Evolutionary conservation across 2,113 vertebrate genomes (phyloP).

Genomic region (Hepsetus odoe): DNA sequence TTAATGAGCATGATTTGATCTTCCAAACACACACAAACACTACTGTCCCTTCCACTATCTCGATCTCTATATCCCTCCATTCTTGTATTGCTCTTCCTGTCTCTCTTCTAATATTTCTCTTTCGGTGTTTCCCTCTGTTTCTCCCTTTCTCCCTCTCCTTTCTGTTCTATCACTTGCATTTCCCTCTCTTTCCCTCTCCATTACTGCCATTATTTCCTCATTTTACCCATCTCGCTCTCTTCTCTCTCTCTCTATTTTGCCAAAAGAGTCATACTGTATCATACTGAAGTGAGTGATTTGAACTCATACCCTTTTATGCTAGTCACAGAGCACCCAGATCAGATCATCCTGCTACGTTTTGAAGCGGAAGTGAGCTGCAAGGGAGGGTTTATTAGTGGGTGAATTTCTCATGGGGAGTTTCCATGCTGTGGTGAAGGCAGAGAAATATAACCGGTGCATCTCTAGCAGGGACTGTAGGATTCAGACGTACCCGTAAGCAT

Average conservation of each 20-base stretch:
- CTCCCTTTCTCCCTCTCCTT: background rate
- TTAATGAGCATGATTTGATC: slow-evolving; percentile 25
- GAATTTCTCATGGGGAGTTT: background rate
- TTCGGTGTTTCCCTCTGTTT: background rate
- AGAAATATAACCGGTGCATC: background rate
- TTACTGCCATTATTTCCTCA: background rate
- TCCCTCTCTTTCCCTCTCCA: background rate
- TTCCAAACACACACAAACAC: background rate
- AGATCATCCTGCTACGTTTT: no score
- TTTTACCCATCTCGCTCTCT: background rate
- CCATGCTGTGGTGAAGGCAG: slow-evolving; percentile 38
- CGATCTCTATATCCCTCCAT: background rate
- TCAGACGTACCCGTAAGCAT: background rate
- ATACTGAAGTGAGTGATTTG: background rate
- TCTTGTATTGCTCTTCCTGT: background rate
- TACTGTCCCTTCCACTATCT: no score
- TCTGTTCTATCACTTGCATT: no score
- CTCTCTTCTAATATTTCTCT: background rate
- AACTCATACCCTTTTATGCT: no score
- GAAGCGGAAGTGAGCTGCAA: no score
- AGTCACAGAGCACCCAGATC: no score
- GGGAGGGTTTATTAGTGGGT: no score
- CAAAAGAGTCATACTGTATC: background rate
- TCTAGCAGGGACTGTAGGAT: background rate
- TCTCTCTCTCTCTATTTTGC: background rate